Evolutionary conservation across 1,140 invertebrate species (phyloP), one percentile per base, ranked within the genome.

Genomic region (Zaprionus capensis): DNA sequence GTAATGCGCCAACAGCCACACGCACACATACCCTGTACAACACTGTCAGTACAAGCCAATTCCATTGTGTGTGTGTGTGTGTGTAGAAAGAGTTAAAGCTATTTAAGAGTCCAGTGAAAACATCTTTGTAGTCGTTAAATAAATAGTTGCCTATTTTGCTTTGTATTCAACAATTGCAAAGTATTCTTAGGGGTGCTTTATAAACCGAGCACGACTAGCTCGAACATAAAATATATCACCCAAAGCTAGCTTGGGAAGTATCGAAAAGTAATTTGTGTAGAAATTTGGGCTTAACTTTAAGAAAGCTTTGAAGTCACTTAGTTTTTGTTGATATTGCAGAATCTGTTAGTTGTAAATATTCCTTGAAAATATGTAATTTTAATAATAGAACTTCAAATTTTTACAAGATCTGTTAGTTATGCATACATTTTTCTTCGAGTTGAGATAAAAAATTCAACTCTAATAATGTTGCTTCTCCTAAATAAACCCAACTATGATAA

Each of bases 1-100:
- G 83, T 80, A 87, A 87, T 86, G 61, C 14, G 9, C 31, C 31
- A 34, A 9, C 22, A 58, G 38, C 15, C 22, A 1, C 11, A n/a
- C 51, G 31, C 22, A 56, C 51, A 56, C 20, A 56, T 66, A 66
- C 64, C 51, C 64, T 66, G 53, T 55, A 65, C 36, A 1, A n/a
- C 15, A 41, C 5, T 0, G 20, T 3, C n/a, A 17, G 41, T 44
- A 51, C 46, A 49, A 12, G 17, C 20, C 17, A 51, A 14, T 24
- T 4, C 20, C 24, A 24, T 24, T 12, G 20, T 22, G 20, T 26
- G 24, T 26, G 17, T 49, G 7, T 49, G 20, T 20, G 14, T 44
- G 12, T 20, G 17, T 20, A 6, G 20, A 20, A 0, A 20, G 4
- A 41, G 38, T 7, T n/a, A 46, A 9, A 4, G 41, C 41, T 51